Evolutionary conservation across 2,797 vertebrate genomes (phyloP), one percentile per base, ranked within the genome.

Genomic region (Sebastes goodei): DNA sequence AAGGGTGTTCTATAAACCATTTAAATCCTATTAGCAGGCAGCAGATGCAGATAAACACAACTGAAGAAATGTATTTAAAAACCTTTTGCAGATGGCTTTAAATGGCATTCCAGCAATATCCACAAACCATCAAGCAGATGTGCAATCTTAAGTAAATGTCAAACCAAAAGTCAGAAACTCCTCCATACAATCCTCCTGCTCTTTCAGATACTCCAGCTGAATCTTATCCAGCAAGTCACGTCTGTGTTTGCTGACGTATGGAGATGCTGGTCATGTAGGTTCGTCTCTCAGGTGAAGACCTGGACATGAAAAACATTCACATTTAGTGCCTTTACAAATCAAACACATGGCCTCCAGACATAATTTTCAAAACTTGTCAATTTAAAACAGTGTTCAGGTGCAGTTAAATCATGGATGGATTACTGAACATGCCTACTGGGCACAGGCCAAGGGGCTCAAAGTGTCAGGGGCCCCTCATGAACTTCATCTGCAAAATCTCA

Each of bases 21-120:
- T 68, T 27, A 11, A 53, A 63, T 17, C 17, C 30, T 42, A 62
- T 60, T 21, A 81, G 32, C 42, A 64, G 35, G 35, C n/a, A 64
- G 53, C 68, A 77, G 60, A 70, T 55, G 62, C 10, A 75, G 15
- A 71, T 30, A 25, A 60, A 63, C 7, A 46, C 29, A 46, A 53
- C 14, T n/a, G 6, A 52, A 59, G 61, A 76, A 82, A 74, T 70
- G 62, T 66, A 66, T 69, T 64, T 33, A 60, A 29, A 75, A 62
- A 30, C 21, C 12, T 23, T 62, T 7, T 56, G 57, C 60, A 87
- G 60, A 70, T 65, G 52, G 20, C 32, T 52, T 46, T 25, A 64
- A 61, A 57, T 12, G 32, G 9, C 2, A 2, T 46, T 25, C 12
- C 27, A 32, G 56, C 14, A 42, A 35, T 30, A 56, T 56, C 49